phyloP scores from a whole-genome alignment of 2,888 invertebrate genomes.

The Panorpa germanica region DNA sequence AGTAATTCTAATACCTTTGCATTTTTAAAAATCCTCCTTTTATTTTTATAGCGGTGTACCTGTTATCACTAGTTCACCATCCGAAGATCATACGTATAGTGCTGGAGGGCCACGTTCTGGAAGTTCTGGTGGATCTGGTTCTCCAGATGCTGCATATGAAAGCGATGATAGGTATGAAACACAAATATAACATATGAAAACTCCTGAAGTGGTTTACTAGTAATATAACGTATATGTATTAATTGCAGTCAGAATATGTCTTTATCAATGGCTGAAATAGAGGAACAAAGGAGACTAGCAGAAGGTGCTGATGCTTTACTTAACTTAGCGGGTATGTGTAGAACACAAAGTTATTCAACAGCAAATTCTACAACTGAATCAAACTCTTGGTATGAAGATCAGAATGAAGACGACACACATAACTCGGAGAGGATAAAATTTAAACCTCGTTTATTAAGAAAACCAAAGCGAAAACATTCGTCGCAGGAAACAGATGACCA shows the following conservation, averaged over 20 bases:
- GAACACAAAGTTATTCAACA: too few relatives aligned
- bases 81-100: slow-evolving; percentile 88
- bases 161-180: slow-evolving; percentile 30
- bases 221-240: slow-evolving; percentile 7
- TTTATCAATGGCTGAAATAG: slow-evolving; percentile 30
- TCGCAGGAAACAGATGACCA: too few relatives aligned
- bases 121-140: slow-evolving; percentile 15
- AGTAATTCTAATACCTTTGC: slow-evolving; percentile 9
- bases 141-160: slow-evolving; percentile 36
- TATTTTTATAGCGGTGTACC: slow-evolving; percentile 18
- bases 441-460: too few relatives aligned
- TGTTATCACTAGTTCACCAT: slow-evolving; percentile 72
- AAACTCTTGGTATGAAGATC: too few relatives aligned
- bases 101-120: slow-evolving; percentile 25
- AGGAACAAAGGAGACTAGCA: slow-evolving; percentile 49
- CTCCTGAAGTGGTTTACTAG: slow-evolving; percentile 6
- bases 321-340: slow-evolving; percentile 57
- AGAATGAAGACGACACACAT: too few relatives aligned
- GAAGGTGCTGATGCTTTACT: slow-evolving; percentile 64
- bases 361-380: too few relatives aligned
- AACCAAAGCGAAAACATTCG: too few relatives aligned
- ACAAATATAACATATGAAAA: slow-evolving; percentile 9
- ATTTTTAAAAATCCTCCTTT: slow-evolving; percentile 6
- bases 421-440: too few relatives aligned
- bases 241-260: slow-evolving; percentile 17